These are phyloP conservation scores for Graphium colonna DNA, from an alignment of 2,888 invertebrate genomes.

Conservation along the genomic window DNA sequence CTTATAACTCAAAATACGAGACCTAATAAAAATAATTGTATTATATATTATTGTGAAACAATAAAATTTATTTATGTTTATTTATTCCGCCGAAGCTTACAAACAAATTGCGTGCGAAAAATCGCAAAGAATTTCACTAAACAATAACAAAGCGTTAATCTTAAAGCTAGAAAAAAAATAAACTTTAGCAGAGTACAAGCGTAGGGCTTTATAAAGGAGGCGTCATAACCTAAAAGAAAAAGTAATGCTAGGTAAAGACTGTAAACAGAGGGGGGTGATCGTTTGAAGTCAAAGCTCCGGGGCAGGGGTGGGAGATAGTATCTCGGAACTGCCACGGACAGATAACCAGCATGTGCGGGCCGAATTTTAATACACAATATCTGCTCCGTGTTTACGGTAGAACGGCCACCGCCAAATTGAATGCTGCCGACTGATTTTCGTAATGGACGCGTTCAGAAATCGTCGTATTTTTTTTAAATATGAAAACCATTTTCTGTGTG, in stretches of 20 bases:
- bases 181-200: neutral
- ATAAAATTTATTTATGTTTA: no score
- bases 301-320: constrained; percentile 51
- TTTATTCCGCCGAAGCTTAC: no score
- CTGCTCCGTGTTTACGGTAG: constrained; percentile 19
- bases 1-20: no score
- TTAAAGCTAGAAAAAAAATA: neutral
- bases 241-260: constrained; percentile 17
- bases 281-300: constrained; percentile 63
- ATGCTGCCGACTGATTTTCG: constrained; percentile 19
- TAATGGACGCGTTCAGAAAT: neutral
- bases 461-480: no score
- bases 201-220: constrained; percentile 11
- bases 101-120: no score
- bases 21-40: no score
- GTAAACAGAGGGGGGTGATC: constrained; percentile 39
- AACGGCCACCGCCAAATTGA: constrained; percentile 23
- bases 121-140: no score
- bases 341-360: constrained; percentile 64
- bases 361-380: constrained; percentile 58
- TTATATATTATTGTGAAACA: no score
- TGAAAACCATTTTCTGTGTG: no score
- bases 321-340: constrained; percentile 71
- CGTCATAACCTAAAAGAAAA: constrained; percentile 18
- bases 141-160: neutral